phyloP scores from a whole-genome alignment of 2,888 invertebrate species.

The Acanthosoma haemorrhoidale region DNA sequence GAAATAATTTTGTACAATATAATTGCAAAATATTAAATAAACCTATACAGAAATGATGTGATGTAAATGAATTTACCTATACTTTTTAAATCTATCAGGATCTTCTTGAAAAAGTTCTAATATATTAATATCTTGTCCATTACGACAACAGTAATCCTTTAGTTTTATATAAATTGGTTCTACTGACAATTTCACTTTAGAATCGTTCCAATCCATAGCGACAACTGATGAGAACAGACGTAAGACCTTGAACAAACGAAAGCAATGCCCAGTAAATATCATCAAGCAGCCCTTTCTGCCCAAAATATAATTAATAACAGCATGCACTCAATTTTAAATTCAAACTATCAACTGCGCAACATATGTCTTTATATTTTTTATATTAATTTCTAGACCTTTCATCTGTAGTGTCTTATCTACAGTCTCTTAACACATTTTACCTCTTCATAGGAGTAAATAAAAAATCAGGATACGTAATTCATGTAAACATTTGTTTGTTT shows the following conservation, averaged over 20 bases:
- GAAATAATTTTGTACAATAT: no score
- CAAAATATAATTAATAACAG: neutral
- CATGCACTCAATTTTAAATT: neutral
- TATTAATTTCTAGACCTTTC: no score
- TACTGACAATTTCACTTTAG: neutral
- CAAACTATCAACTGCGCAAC: neutral
- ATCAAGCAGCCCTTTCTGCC: neutral
- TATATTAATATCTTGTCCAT: constrained; percentile 72
- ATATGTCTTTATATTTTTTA: no score
- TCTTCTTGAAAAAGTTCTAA: constrained; percentile 75
- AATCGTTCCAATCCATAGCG: constrained; percentile 25
- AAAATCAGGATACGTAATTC: no score
- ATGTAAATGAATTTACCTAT: constrained; percentile 66
- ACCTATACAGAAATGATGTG: no score
- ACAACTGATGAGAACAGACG: constrained; percentile 16
- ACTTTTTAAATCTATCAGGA: constrained; percentile 76
- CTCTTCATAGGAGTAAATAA: no score
- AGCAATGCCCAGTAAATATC: constrained; percentile 19
- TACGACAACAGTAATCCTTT: constrained; percentile 64
- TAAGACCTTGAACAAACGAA: neutral
- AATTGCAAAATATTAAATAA: no score
- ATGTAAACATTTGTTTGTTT: no score
- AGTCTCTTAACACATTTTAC: no score
- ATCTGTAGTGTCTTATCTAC: no score
- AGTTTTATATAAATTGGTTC: constrained; percentile 72